These are phyloP conservation scores for Drosophila conformis DNA, from an alignment of 2,888 invertebrate genomes.

Conservation along the genomic window DNA sequence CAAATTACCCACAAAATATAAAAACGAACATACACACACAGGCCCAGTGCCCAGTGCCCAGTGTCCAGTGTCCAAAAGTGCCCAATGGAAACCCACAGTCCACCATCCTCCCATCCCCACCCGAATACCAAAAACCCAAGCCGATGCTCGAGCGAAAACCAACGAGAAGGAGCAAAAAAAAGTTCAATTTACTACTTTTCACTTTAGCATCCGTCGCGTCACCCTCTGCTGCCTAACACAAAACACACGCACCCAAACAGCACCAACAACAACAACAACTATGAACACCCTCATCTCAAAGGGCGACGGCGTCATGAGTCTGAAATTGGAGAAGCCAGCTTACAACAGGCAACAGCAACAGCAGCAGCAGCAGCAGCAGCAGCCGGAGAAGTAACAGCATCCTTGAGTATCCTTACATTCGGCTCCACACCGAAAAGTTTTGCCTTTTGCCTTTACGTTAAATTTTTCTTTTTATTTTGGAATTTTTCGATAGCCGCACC, in stretches of 20 bases:
- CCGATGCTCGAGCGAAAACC: constrained; percentile 50
- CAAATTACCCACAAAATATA: constrained; percentile 80
- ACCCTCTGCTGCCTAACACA: constrained; percentile 47
- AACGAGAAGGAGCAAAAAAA: constrained; percentile 54
- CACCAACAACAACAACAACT: constrained; percentile 10
- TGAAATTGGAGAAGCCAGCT: constrained; percentile 76
- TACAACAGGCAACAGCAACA: constrained; percentile 21
- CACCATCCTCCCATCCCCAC: not conserved
- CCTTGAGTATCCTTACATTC: constrained; percentile 48
- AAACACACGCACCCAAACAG: constrained; percentile 59
- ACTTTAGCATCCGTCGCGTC: constrained; percentile 73
- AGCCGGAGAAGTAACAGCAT: constrained; percentile 39
- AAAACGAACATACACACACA: constrained; percentile 51
- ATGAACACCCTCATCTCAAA: constrained; percentile 54
- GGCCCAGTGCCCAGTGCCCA: constrained; percentile 6
- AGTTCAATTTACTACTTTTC: constrained; percentile 83
- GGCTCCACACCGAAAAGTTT: constrained; percentile 53
- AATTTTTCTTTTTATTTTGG: constrained; percentile 80
- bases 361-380: not conserved
- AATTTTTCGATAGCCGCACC: constrained; percentile 77
- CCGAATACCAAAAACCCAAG: constrained; percentile 12
- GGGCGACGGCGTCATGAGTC: constrained; percentile 56
- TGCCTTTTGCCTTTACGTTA: constrained; percentile 78
- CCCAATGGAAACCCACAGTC: constrained; percentile 20
- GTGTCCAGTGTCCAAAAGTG: constrained; percentile 10